phyloP scores from a whole-genome alignment of 1,140 invertebrate genomes.

The Caligus rogercresseyi region DNA sequence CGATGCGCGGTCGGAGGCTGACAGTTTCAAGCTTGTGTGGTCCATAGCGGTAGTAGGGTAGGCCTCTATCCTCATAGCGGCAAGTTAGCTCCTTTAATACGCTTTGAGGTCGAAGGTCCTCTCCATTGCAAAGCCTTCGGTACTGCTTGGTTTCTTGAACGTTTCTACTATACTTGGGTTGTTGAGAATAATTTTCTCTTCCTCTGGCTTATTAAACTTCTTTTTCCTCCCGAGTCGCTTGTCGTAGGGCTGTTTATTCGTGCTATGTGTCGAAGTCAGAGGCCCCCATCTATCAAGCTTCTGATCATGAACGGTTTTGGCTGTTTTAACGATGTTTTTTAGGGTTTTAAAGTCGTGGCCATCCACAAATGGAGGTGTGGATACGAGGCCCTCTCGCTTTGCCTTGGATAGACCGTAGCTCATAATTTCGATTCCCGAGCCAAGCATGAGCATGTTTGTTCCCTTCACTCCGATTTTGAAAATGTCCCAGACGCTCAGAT shows the following conservation, averaged over 20 bases:
- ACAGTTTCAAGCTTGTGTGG: slow-evolving; percentile 14
- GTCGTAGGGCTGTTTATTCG: slow-evolving; percentile 3
- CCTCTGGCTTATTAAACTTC: background rate
- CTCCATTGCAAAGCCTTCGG: slow-evolving; percentile 5
- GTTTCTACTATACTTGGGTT: slow-evolving; percentile 1
- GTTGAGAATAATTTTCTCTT: background rate
- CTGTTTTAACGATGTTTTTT: slow-evolving; percentile 15
- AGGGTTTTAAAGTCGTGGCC: slow-evolving; percentile 3
- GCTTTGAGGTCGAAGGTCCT: background rate
- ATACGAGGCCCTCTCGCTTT: slow-evolving; percentile 9
- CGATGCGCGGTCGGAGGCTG: slow-evolving; percentile 8
- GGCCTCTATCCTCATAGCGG: background rate
- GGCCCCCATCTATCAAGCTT: slow-evolving; percentile 15
- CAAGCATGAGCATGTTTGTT: slow-evolving; percentile 9
- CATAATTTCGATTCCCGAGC: slow-evolving; percentile 14
- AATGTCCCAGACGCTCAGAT: slow-evolving; percentile 15
- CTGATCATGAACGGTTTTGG: slow-evolving; percentile 19
- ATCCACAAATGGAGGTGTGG: slow-evolving; percentile 10
- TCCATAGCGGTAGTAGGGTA: slow-evolving; percentile 6
- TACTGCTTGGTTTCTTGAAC: slow-evolving; percentile 11
- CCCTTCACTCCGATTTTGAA: slow-evolving; percentile 20
- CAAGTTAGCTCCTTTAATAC: slow-evolving; percentile 9
- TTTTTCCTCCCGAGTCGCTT: slow-evolving; percentile 17
- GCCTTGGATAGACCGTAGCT: slow-evolving; percentile 11
- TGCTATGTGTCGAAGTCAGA: background rate